A percentile compares a stretch with the other conserved stretches of the same genome.
Conservation (phyloP, 2,113 vertebrate genomes). For the Dasyurus viverrinus region DNA sequence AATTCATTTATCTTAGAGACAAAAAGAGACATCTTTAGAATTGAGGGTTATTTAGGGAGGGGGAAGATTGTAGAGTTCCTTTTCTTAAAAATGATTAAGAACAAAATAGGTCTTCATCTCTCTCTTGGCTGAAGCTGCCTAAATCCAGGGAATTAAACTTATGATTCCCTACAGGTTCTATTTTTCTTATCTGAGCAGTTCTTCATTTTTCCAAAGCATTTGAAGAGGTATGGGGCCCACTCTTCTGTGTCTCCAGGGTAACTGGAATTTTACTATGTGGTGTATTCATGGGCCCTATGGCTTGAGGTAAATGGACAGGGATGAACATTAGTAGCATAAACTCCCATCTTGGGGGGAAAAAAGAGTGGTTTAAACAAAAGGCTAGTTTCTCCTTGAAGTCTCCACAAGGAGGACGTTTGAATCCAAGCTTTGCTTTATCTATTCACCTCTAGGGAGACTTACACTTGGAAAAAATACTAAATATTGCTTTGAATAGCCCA, state of each 20-base stretch:
- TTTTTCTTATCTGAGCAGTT: background rate
- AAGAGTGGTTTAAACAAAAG: background rate
- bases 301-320: background rate
- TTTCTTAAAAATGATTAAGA: background rate
- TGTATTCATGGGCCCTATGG: background rate
- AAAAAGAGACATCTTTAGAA: background rate
- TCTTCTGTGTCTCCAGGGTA: background rate
- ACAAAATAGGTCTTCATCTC: background rate
- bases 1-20: background rate
- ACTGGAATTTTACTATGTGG: background rate
- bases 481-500: background rate
- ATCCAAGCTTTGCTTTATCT: background rate
- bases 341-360: no score
- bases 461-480: background rate
- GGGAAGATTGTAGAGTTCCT: background rate
- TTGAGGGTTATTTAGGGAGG: background rate
- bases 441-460: background rate
- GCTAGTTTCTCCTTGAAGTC: fast-evolving
- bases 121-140: background rate
- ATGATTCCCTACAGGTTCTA: background rate
- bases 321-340: background rate
- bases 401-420: background rate
- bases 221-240: background rate
- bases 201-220: background rate
- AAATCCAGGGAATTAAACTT: background rate